phyloP scores from a whole-genome alignment of 1,140 invertebrate species.

The Rhagoletis pomonella region DNA sequence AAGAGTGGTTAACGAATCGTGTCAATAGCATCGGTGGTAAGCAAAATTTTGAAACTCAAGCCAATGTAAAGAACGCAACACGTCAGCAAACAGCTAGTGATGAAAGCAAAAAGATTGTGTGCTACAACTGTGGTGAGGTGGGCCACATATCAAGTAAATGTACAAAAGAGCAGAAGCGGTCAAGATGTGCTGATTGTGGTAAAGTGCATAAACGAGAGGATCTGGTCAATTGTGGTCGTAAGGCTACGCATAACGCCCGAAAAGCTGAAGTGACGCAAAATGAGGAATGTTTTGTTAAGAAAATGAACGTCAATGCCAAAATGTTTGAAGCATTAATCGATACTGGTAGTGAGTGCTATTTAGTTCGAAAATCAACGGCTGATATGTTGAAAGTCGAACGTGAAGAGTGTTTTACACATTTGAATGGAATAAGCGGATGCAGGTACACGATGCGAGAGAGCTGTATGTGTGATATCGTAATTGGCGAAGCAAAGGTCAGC shows the following conservation, averaged over 20 bases:
- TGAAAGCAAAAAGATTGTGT: background rate
- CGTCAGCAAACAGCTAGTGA: background rate
- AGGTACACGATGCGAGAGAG: background rate
- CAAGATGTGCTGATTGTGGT: slow-evolving; percentile 39
- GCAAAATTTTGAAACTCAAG: background rate
- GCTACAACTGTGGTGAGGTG: slow-evolving; percentile 53
- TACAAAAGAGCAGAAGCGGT: slow-evolving; percentile 30
- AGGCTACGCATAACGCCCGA: background rate
- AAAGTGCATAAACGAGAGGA: slow-evolving; percentile 44
- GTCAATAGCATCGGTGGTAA: background rate
- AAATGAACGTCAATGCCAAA: background rate
- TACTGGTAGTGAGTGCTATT: slow-evolving; percentile 42
- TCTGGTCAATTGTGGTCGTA: slow-evolving; percentile 48
- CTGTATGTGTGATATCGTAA: no score
- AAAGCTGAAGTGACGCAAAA: background rate
- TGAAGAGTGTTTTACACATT: background rate
- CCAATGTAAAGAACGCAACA: no score
- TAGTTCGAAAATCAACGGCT: background rate
- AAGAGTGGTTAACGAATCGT: slow-evolving; percentile 46
- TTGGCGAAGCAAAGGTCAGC: no score
- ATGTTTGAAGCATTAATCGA: slow-evolving; percentile 38
- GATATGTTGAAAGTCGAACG: background rate
- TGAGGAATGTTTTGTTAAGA: slow-evolving; percentile 17
- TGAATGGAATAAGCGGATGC: slow-evolving; percentile 19
- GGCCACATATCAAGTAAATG: slow-evolving; percentile 52